phyloP scores from a whole-genome alignment of 2,888 invertebrate genomes.

The Argyresthia goedartella region DNA sequence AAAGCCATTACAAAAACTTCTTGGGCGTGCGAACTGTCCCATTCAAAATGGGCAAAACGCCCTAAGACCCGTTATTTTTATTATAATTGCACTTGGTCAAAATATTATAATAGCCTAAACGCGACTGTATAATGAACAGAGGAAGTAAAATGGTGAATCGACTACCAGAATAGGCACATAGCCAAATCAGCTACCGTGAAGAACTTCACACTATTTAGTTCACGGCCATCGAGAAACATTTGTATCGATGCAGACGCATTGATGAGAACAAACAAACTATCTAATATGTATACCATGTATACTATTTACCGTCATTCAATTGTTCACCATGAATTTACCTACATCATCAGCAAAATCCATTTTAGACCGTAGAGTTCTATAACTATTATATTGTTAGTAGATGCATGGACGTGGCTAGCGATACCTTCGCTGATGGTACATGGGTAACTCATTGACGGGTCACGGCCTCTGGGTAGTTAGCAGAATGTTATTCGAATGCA shows the following conservation, averaged over 20 bases:
- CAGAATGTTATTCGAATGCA: background rate
- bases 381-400: background rate
- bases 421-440: background rate
- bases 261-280: background rate
- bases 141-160: too few relatives aligned
- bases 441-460: background rate
- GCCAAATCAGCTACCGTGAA: constrained; percentile 39
- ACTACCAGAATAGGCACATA: constrained; percentile 10
- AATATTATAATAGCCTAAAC: too few relatives aligned
- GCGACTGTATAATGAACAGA: too few relatives aligned
- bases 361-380: background rate
- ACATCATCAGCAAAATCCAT: background rate
- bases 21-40: too few relatives aligned
- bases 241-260: background rate
- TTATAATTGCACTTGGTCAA: too few relatives aligned
- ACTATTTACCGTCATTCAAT: background rate
- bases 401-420: background rate
- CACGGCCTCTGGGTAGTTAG: background rate
- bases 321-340: background rate
- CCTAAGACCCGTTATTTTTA: too few relatives aligned
- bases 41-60: too few relatives aligned
- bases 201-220: constrained; percentile 42
- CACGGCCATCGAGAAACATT: constrained; percentile 31
- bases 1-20: too few relatives aligned
- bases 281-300: background rate